Conservation (phyloP, 2,888 invertebrate genomes). For the Xylota sylvarum region DNA sequence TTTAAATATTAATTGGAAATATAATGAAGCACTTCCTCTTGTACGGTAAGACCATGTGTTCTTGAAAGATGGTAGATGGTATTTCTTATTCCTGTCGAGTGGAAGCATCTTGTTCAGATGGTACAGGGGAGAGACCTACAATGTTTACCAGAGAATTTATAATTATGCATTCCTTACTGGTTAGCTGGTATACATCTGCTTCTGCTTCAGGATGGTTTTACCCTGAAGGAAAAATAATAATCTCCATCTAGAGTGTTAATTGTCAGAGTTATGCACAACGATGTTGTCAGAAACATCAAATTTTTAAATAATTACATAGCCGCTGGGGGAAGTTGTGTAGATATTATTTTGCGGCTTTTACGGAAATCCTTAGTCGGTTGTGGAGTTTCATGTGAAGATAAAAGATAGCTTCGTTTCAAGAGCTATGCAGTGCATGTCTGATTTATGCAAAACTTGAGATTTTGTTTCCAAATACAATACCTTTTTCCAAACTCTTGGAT, state of each 20-base stretch:
- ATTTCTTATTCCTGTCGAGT: neutral
- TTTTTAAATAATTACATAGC: neutral
- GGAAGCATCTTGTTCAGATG: neutral
- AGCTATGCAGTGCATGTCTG: too few species aligned
- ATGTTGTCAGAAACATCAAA: neutral
- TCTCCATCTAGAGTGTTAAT: neutral
- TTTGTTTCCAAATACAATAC: too few species aligned
- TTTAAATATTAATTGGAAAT: conserved; percentile 70
- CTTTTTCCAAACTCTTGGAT: too few species aligned
- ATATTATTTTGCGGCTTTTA: neutral
- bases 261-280: conserved; percentile 3
- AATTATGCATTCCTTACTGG: neutral
- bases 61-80: neutral
- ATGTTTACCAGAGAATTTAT: conserved; percentile 19
- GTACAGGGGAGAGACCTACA: neutral
- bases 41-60: neutral
- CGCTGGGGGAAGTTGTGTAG: neutral
- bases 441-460: too few species aligned
- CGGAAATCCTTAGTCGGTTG: neutral
- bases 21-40: conserved; percentile 52
- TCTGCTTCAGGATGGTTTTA: neutral
- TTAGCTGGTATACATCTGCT: neutral
- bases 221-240: neutral
- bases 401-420: too few species aligned
- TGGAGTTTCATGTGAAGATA: neutral